A percentile compares a stretch with the other conserved stretches of the same genome.
phyloP scores from a whole-genome alignment of 2,797 vertebrate species.

The Sebastes flavidus region DNA sequence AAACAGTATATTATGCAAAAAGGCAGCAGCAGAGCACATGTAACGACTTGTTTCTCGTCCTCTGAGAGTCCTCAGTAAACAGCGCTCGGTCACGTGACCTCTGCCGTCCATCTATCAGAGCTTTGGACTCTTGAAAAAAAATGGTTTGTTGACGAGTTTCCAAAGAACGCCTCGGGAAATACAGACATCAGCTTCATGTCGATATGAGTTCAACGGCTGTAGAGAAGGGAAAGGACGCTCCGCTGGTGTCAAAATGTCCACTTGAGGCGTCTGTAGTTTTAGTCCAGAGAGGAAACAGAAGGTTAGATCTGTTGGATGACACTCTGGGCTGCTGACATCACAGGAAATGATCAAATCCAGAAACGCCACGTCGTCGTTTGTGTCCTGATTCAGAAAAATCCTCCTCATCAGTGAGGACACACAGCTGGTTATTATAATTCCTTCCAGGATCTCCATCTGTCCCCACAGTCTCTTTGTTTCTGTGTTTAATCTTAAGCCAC shows the following conservation, averaged over 20 bases:
- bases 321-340: not conserved
- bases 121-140: not conserved
- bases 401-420: not conserved
- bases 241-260: slow-evolving; percentile 23
- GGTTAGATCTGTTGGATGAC: slow-evolving; percentile 73
- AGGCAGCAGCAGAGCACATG: slow-evolving; percentile 88
- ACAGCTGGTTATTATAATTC: not conserved
- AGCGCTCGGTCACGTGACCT: slow-evolving; percentile 52
- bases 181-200: slow-evolving; percentile 83
- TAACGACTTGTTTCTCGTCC: slow-evolving; percentile 80
- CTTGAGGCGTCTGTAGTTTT: slow-evolving; percentile 87
- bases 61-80: slow-evolving; percentile 81
- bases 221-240: not conserved
- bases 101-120: not conserved
- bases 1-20: slow-evolving; percentile 89
- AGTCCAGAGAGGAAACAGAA: slow-evolving; percentile 76
- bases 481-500: slow-evolving; percentile 8
- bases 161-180: slow-evolving; percentile 79
- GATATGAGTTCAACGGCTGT: slow-evolving; percentile 82
- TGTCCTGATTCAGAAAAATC: not conserved
- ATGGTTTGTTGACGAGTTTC: slow-evolving; percentile 74
- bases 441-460: not conserved
- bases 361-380: not conserved
- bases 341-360: not conserved
- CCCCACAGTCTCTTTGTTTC: not conserved